Base-by-base conservation (phyloP, 1,140 invertebrate genomes). In the Xylocopa sonorina region DNA sequence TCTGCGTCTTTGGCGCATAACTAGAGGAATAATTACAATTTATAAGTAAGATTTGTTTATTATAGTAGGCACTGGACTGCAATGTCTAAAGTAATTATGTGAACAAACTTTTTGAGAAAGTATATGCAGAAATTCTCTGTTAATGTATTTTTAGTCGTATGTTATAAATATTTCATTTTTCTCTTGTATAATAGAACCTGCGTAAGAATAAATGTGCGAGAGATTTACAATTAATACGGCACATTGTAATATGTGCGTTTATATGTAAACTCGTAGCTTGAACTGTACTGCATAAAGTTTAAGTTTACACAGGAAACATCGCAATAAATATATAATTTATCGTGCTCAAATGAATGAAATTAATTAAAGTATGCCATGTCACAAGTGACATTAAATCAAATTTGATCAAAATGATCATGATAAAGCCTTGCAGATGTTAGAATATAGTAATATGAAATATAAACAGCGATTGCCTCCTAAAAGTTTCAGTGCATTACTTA, bases 41-140 rank as follows among this genome's bases (percentile, higher is more conserved):
- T 77, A 38, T 68, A 53, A 62, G 63, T 76, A 66, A 76, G 60
- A 75, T 63, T 72, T 62, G 32, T 68, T 67, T 81, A 81, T 77
- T 18, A 58, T 43, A 74, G 34, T 80, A 27, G 78, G 69, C 62
- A 80, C 71, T 75, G 78, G 50, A 78, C 75, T 78, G 63, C 68
- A 78, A 73, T 78, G 60, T 78, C 60, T 72, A 73, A 73, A 53
- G 21, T 64, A 34, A 63, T 58, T 34, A n/a, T 21, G 46, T 48
- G 34, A 38, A 46, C 16, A 73, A 34, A 48, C 48, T 63, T 60
- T 53, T 60, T 53, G 14, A 21, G n/a, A 72, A 62, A 18, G 18
- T 72, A 53, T 46, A 21, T 16, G 60, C 6, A 53, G 9, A 38
- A 58, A 69, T 34, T n/a, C 32, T 34, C 10, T 53, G 32, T 16